Evolutionary conservation across 1,140 invertebrate species (phyloP).

Genomic region (Zaprionus africanus): DNA sequence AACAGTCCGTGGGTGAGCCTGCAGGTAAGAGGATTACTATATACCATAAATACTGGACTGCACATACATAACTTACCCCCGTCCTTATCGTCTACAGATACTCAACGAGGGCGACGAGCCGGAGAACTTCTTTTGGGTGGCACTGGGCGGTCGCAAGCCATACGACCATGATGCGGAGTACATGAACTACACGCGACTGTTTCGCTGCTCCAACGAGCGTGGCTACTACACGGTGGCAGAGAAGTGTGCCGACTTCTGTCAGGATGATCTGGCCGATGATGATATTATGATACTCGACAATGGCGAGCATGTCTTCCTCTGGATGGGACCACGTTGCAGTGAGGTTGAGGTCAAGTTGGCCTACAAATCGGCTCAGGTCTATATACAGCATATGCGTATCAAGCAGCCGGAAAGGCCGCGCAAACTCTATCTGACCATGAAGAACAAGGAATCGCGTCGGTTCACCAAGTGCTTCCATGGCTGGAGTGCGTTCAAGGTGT

Average conservation of each 20-base stretch:
- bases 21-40: conserved; percentile 85
- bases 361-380: conserved; percentile 99
- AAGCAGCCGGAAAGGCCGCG: conserved; percentile 96
- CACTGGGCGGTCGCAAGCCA: conserved; percentile 95
- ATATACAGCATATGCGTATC: conserved; percentile 98
- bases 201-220: conserved; percentile 99
- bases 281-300: conserved; percentile 99
- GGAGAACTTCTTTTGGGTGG: conserved; percentile 99
- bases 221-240: conserved; percentile 99
- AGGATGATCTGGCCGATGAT: conserved; percentile 99
- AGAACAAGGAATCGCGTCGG: conserved; percentile 97
- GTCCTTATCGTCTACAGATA: conserved; percentile 85
- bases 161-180: conserved; percentile 97
- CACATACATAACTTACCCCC: not conserved
- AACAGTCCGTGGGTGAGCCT: conserved; percentile 94
- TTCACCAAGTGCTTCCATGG: conserved; percentile 99
- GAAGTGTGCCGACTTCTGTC: conserved; percentile 99
- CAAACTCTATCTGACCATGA: conserved; percentile 98
- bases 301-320: conserved; percentile 98
- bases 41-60: not conserved
- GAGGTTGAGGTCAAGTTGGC: conserved; percentile 99
- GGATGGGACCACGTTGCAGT: conserved; percentile 97
- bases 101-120: conserved; percentile 99
- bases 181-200: conserved; percentile 97
- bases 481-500: conserved; percentile 88